Evolutionary conservation across 1,140 invertebrate species (phyloP).

Genomic region (Melipona quadrifasciata): DNA sequence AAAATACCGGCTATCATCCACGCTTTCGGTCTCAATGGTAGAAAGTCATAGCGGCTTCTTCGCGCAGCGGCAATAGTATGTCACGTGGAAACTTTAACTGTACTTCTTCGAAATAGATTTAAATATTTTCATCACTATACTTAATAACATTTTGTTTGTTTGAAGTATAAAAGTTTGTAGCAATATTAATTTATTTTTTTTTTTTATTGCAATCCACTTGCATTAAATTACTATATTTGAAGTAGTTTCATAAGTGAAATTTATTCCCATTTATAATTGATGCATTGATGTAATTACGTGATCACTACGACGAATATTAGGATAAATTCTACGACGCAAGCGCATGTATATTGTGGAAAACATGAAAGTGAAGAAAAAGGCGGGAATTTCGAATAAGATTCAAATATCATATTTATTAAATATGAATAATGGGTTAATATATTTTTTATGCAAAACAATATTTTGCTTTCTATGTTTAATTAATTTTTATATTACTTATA

Average conservation of each 20-base stretch:
- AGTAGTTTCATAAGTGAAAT: too few species aligned
- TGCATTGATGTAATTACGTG: background rate
- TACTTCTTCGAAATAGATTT: background rate
- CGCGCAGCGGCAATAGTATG: constrained; percentile 36
- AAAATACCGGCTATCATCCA: constrained; percentile 32
- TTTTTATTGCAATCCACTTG: background rate
- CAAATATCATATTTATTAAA: background rate
- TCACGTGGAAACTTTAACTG: constrained; percentile 65
- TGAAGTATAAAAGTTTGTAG: too few species aligned
- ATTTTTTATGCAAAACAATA: background rate
- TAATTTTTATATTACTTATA: background rate
- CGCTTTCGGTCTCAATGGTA: constrained; percentile 7
- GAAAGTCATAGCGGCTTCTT: constrained; percentile 24
- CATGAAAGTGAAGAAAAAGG: constrained; percentile 28
- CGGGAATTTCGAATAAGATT: constrained; percentile 13
- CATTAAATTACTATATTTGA: background rate
- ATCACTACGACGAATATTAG: constrained; percentile 22
- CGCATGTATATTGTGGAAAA: background rate
- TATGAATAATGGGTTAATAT: background rate
- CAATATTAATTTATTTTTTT: background rate
- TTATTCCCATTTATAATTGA: background rate
- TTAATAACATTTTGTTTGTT: background rate
- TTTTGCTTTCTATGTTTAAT: background rate
- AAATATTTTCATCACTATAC: background rate
- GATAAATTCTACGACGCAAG: constrained; percentile 13